Conservation (phyloP, 2,888 invertebrate genomes). For the Entomobrya multifasciata region DNA sequence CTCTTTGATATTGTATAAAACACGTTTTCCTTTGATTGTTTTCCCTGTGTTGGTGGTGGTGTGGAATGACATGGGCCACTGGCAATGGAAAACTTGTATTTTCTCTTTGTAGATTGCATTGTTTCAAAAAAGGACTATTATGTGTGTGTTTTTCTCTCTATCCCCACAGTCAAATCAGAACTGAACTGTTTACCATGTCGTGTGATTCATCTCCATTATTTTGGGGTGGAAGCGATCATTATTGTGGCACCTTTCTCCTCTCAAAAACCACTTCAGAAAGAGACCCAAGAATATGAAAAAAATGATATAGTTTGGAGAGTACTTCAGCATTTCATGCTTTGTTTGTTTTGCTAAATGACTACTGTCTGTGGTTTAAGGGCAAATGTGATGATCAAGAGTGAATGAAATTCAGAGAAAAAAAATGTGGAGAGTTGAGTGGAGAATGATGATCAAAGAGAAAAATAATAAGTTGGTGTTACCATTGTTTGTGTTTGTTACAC, state of each 20-base stretch:
- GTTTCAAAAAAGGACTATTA: neutral
- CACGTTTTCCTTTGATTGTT: constrained; percentile 28
- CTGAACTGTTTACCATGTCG: neutral
- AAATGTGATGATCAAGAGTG: neutral
- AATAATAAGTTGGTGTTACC: too few relatives aligned
- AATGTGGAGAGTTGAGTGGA: too few relatives aligned
- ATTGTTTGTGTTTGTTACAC: too few relatives aligned
- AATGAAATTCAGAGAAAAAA: neutral
- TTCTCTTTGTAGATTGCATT: neutral
- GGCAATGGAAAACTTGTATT: constrained; percentile 10
- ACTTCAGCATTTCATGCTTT: neutral
- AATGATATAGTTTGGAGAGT: neutral
- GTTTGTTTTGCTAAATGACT: neutral
- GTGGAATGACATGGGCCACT: constrained; percentile 13
- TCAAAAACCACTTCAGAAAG: neutral
- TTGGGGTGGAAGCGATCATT: too few relatives aligned
- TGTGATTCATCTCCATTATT: neutral
- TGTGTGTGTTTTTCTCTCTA: neutral
- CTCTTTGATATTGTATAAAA: neutral
- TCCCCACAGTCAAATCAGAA: neutral
- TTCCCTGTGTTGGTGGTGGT: too few relatives aligned
- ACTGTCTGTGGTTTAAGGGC: neutral
- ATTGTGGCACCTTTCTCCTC: neutral
- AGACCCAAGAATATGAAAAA: neutral
- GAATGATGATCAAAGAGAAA: constrained; percentile 35